Base-by-base conservation (phyloP, 2,888 invertebrate species). In the Drosophila birchii region DNA sequence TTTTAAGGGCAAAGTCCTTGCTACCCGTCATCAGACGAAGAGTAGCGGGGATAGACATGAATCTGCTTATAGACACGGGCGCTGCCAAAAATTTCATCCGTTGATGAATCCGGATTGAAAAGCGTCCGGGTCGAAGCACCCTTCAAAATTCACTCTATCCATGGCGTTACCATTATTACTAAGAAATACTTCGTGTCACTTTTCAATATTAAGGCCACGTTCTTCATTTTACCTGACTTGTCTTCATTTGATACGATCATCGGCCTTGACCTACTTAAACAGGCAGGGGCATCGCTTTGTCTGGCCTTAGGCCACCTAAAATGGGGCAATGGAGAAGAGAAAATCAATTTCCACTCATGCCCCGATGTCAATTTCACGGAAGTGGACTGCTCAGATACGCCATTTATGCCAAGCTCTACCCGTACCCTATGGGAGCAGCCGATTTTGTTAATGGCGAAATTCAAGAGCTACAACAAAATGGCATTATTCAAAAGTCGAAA, bases 221-320 rank as follows among this genome's bases (percentile, higher is more conserved):
- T n/a, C n/a, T n/a, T n/a, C n/a, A n/a, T n/a, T n/a, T n/a, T n/a
- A n/a, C 20, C 43, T 2, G 43, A 43, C 12, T 20, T 43, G 34
- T 43, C 18, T 11, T 41, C 18, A 18, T 41, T 18, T 5, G 18
- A 41, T 41, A 18, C 41, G 11, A 18, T 41, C 1, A 18, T 41
- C 2, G 41, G 41, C 3, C 41, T 41, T 11, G 18, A n/a, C 39
- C 39, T 41, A 9, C 8, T 43, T 5, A 43, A 43, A 20, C 20
- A 20, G 43, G 43, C 12, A 12, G 20, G 18, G 12, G 18, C 5
- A 43, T 20, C 20, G 4, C 20, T 20, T 5, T 43, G 43, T 12
- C 43, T 43, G 20, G 11, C 44, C 3, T 53, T 54, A 8, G 53
- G 43, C 11, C 53, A 43, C 20, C 61, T 53, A 18, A 53, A 44